Base-by-base conservation (phyloP, 2,888 invertebrate genomes). In the Cordylochernes scorpioides region DNA sequence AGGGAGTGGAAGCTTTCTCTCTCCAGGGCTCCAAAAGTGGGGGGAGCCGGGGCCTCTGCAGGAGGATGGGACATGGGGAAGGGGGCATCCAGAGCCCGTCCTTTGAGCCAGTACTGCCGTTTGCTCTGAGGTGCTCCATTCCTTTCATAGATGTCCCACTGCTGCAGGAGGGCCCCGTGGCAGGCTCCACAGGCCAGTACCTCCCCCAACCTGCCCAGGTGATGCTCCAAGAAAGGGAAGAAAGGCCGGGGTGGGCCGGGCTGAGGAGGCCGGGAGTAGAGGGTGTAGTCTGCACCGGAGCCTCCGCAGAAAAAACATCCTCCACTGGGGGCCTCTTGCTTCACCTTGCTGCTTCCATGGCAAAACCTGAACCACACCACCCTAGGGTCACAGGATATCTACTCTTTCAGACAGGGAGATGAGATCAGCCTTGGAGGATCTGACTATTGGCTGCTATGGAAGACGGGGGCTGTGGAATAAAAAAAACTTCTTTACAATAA, bases 91-190 rank as follows among this genome's bases (percentile, higher is more conserved):
- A 86, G 84, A 42, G 73, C 67, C 43, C 86, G 60, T n/a, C n/a
- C n/a, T 54, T 86, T 86, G 58, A 84, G 61, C 71, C 84, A 84
- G 50, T 86, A 86, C 47, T 84, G 64, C 30, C 86, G 60, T 51
- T 82, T 78, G 40, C 68, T 63, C 51, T 77, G 71, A 1, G 84
- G 80, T 43, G 74, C 72, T 48, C 68, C 68, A 46, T 71, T 71
- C 24, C 71, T 60, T 56, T 86, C 84, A 52, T 75, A 75, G 38
- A 70, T 65, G 46, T 84, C 75, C 86, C 86, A 86, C 55, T 86
- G 86, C 52, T 80, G 73, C 31, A 70, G 62, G 24, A 86, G 63
- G 46, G 80, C 64, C 29, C 71, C 68, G 55, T 71, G 75, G 57
- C 86, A 86, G 17, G 84, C 65, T 52, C 67, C 67, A 57, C 86